These are phyloP conservation scores for Diarsia dahlii DNA, from an alignment of 2,888 invertebrate genomes.

Conservation along the genomic window DNA sequence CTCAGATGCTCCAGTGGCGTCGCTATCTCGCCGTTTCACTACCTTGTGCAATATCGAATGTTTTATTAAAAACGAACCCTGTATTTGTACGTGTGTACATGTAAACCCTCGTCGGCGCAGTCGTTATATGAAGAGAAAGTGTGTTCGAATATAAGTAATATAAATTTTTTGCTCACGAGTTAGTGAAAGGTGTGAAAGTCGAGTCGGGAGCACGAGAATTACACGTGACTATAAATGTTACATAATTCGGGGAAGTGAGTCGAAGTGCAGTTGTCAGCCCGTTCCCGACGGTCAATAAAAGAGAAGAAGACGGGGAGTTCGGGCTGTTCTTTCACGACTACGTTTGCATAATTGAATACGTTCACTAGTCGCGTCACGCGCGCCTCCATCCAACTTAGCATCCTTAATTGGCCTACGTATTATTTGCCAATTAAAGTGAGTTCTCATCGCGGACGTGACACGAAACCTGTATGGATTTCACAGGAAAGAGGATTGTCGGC, in stretches of 20 bases:
- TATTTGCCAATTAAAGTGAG: slow-evolving; percentile 91
- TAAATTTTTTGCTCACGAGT: slow-evolving; percentile 65
- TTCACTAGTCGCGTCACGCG: slow-evolving; percentile 89
- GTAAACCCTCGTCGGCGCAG: slow-evolving; percentile 33
- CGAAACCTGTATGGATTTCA: slow-evolving; percentile 85
- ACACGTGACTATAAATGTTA: slow-evolving; percentile 43
- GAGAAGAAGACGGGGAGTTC: slow-evolving; percentile 70
- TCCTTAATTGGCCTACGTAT: slow-evolving; percentile 91
- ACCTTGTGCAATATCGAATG: slow-evolving; percentile 71
- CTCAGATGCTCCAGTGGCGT: slow-evolving; percentile 74
- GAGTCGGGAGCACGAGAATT: slow-evolving; percentile 36
- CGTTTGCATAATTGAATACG: slow-evolving; percentile 90
- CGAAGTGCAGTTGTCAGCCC: slow-evolving; percentile 56
- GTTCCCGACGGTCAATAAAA: slow-evolving; percentile 76
- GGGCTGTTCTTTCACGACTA: slow-evolving; percentile 84
- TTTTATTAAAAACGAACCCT: slow-evolving; percentile 69
- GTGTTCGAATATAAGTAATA: slow-evolving; percentile 64
- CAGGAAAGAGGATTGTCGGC: slow-evolving; percentile 75
- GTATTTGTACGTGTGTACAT: slow-evolving; percentile 42
- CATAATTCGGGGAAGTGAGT: slow-evolving; percentile 41
- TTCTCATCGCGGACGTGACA: slow-evolving; percentile 89
- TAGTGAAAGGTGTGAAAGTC: slow-evolving; percentile 82
- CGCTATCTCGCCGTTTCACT: slow-evolving; percentile 73
- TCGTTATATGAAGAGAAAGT: slow-evolving; percentile 69
- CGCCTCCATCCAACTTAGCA: slow-evolving; percentile 89